A percentile compares a stretch with the other conserved stretches of the same genome.
These are phyloP conservation scores for Perdita meconis DNA, from an alignment of 2,888 invertebrate genomes.

Conservation along the genomic window DNA sequence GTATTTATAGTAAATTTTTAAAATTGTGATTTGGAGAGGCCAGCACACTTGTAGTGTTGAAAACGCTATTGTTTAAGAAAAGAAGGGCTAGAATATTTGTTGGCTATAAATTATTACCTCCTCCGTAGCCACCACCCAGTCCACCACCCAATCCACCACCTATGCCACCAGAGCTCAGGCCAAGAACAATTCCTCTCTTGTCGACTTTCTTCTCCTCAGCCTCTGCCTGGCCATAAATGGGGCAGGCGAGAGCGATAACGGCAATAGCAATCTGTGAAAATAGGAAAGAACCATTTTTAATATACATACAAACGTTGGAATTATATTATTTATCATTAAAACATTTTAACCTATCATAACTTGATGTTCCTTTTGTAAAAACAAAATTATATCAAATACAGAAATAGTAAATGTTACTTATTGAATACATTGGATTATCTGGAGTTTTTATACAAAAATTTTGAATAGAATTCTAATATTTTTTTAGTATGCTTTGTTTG, in stretches of 20 bases:
- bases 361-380: too few species aligned
- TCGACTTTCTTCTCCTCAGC: conserved; percentile 72
- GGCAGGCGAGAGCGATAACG: conserved; percentile 71
- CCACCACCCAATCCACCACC: conserved; percentile 30
- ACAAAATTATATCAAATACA: too few species aligned
- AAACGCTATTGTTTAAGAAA: too few species aligned
- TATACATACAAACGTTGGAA: not conserved
- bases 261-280: conserved; percentile 71
- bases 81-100: not conserved
- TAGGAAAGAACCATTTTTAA: not conserved
- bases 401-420: too few species aligned
- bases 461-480: too few species aligned
- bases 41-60: too few species aligned
- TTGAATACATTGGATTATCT: too few species aligned
- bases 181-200: conserved; percentile 72
- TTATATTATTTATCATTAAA: not conserved
- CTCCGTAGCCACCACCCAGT: conserved; percentile 50
- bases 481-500: too few species aligned
- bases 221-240: conserved; percentile 72
- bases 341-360: too few species aligned
- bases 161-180: conserved; percentile 64
- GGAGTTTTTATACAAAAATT: too few species aligned
- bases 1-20: too few species aligned
- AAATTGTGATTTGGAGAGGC: too few species aligned
- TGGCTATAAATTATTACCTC: conserved; percentile 2